A percentile compares a stretch with the other conserved stretches of the same genome.
phyloP scores from a whole-genome alignment of 2,797 vertebrate genomes.

The Erethizon dorsatum region DNA sequence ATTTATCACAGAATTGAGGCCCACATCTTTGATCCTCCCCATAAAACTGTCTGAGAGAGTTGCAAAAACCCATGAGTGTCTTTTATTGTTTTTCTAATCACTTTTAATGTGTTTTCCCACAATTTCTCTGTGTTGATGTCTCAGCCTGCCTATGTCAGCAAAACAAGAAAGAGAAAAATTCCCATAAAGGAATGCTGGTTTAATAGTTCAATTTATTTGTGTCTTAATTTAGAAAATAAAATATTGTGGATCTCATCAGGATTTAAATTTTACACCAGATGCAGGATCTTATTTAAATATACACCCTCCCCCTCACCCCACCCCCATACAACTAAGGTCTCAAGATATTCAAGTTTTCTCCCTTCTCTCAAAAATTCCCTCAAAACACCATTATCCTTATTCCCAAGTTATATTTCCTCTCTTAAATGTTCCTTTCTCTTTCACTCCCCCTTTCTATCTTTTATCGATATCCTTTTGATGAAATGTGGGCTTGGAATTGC shows the following conservation, averaged over 20 bases:
- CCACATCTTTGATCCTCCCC: not conserved
- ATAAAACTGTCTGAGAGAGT: conserved; percentile 19
- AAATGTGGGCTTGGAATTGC: conserved; percentile 32
- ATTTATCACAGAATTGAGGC: not conserved
- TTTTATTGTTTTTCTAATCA: conserved; percentile 46
- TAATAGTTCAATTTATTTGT: conserved; percentile 16
- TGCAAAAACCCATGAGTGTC: not conserved
- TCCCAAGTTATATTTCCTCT: not conserved
- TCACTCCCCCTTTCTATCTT: not conserved
- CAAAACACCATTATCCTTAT: not conserved
- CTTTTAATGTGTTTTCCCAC: conserved; percentile 61
- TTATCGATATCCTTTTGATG: conserved; percentile 19
- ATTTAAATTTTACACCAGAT: conserved; percentile 58
- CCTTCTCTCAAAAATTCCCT: conserved; percentile 49
- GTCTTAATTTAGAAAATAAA: conserved; percentile 37
- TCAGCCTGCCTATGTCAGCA: conserved; percentile 15
- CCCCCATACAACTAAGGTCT: not conserved
- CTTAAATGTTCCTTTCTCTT: not conserved
- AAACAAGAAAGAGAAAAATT: not conserved
- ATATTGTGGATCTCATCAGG: conserved; percentile 30
- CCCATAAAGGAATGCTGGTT: not conserved
- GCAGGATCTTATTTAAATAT: conserved; percentile 27
- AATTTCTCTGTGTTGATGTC: conserved; percentile 42
- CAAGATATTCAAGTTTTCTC: not conserved
- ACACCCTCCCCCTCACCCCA: not conserved